These are phyloP conservation scores for Coregonus ussuriensis DNA, from an alignment of 2,797 vertebrate species.

Conservation along the genomic window DNA sequence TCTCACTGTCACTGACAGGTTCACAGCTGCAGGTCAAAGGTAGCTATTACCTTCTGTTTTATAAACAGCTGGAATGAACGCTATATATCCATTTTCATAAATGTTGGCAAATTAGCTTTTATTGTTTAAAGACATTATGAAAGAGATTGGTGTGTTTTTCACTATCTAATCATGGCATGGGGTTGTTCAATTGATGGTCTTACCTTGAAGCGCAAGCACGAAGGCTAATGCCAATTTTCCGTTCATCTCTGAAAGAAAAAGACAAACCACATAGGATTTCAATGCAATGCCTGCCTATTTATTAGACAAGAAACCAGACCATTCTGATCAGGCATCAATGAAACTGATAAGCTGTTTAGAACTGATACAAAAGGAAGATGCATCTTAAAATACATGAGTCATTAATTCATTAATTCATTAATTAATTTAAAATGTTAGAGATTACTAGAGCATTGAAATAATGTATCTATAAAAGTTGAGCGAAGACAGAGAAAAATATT, in stretches of 20 bases:
- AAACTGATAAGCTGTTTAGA: background rate
- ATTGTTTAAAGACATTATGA: too few species aligned
- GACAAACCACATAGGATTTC: background rate
- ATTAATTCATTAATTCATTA: background rate
- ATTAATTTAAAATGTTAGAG: background rate
- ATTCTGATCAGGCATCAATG: background rate
- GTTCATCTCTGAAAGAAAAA: slow-evolving; percentile 71
- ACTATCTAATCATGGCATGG: too few species aligned
- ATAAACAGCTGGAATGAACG: too few species aligned
- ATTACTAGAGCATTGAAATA: background rate
- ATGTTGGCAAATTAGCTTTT: too few species aligned
- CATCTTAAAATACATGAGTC: slow-evolving; percentile 29
- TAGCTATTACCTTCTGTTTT: too few species aligned
- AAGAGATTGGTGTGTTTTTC: too few species aligned
- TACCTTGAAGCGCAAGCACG: slow-evolving; percentile 79
- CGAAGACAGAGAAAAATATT: slow-evolving; percentile 13
- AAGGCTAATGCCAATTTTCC: slow-evolving; percentile 69
- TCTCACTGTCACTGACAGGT: background rate
- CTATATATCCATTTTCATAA: too few species aligned
- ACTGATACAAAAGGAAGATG: background rate
- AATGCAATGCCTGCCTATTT: background rate
- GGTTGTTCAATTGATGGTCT: slow-evolving; percentile 30
- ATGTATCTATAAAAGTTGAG: background rate
- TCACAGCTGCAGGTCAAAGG: background rate
- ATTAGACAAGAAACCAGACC: background rate